Conservation (phyloP, 1,140 invertebrate species). For the Zaprionus vittiger region DNA sequence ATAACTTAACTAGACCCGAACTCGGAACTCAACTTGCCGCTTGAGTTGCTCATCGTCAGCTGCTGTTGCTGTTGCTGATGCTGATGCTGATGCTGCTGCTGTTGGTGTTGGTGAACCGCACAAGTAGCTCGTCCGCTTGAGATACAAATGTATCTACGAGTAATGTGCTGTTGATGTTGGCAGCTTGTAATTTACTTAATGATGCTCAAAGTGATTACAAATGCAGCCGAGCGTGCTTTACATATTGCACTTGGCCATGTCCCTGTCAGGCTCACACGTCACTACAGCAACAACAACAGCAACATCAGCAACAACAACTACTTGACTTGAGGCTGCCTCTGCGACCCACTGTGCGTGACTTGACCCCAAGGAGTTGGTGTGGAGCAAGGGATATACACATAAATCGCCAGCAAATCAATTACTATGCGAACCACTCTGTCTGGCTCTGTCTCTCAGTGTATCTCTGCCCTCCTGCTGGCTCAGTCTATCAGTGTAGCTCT, state of each 20-base stretch:
- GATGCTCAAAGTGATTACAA: constrained; percentile 58
- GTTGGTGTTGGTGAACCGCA: not conserved
- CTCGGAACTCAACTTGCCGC: constrained; percentile 4
- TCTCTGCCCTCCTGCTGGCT: too few species aligned
- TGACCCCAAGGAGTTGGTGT: constrained; percentile 41
- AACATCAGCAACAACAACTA: constrained; percentile 14
- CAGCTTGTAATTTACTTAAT: constrained; percentile 61
- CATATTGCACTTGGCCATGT: constrained; percentile 55
- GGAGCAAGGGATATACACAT: constrained; percentile 45
- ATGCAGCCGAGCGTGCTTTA: constrained; percentile 53
- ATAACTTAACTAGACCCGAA: constrained; percentile 31
- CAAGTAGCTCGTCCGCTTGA: constrained; percentile 9
- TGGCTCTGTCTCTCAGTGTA: constrained; percentile 3
- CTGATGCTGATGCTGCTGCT: not conserved
- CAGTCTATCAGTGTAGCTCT: too few species aligned
- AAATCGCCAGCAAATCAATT: constrained; percentile 76
- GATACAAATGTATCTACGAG: constrained; percentile 55
- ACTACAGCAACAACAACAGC: constrained; percentile 17
- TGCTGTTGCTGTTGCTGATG: not conserved
- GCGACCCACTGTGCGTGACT: constrained; percentile 51
- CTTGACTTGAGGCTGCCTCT: constrained; percentile 7
- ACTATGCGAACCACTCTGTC: constrained; percentile 45
- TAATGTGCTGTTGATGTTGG: constrained; percentile 50
- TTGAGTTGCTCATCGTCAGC: constrained; percentile 3
- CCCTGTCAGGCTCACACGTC: constrained; percentile 34